phyloP scores from a whole-genome alignment of 2,113 vertebrate genomes.

The Trochalopteron elliotii region DNA sequence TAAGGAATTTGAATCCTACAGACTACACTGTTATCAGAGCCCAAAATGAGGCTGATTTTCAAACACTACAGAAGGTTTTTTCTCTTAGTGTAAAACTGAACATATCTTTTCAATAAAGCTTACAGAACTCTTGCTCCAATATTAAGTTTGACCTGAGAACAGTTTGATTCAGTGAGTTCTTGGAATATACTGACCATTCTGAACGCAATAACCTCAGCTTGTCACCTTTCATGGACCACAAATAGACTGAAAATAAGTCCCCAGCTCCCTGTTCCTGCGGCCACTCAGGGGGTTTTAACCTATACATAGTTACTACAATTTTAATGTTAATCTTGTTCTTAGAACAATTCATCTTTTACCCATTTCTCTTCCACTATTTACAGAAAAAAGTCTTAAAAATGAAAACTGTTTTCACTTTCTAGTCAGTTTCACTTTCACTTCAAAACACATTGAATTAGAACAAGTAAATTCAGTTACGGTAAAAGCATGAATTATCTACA shows the following conservation, averaged over 20 bases:
- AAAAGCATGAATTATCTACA: neutral
- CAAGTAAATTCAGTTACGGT: neutral
- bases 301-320: neutral
- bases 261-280: neutral
- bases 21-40: neutral
- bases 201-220: neutral
- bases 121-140: neutral
- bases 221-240: neutral
- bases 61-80: neutral
- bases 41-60: neutral
- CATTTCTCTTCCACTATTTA: neutral
- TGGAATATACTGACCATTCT: neutral
- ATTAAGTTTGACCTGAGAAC: neutral
- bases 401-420: neutral
- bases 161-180: neutral
- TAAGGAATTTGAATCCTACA: neutral
- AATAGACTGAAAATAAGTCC: neutral
- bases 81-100: neutral
- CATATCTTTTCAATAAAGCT: neutral
- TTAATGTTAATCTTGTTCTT: neutral
- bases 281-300: neutral
- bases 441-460: neutral
- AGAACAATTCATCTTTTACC: neutral
- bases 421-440: conserved; percentile 61
- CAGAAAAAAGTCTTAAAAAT: neutral